A percentile compares a stretch with the other conserved stretches of the same genome.
phyloP scores from a whole-genome alignment of 2,888 invertebrate species.

The Nomada goodeniana region DNA sequence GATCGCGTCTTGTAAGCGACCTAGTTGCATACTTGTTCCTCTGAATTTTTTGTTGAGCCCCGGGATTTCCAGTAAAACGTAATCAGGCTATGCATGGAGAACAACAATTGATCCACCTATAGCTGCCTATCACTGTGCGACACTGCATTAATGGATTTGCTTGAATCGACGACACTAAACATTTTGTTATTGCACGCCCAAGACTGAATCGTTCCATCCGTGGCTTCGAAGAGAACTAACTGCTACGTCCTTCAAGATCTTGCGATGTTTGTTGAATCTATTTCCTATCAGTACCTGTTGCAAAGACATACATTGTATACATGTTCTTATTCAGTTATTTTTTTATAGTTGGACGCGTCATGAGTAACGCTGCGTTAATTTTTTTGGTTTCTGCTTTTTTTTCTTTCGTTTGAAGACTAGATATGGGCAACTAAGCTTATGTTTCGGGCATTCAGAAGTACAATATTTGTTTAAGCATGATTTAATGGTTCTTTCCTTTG shows the following conservation, averaged over 20 bases:
- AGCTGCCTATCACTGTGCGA: neutral
- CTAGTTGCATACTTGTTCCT: slow-evolving; percentile 48
- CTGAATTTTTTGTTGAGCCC: slow-evolving; percentile 53
- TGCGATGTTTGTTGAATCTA: slow-evolving; percentile 9
- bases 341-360: neutral
- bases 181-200: slow-evolving; percentile 37
- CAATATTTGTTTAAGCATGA: neutral
- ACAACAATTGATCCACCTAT: slow-evolving; percentile 5
- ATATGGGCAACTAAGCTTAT: neutral
- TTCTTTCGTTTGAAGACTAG: neutral
- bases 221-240: slow-evolving; percentile 18
- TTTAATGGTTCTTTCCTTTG: neutral
- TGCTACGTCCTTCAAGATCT: slow-evolving; percentile 26
- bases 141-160: slow-evolving; percentile 17
- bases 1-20: slow-evolving; percentile 36
- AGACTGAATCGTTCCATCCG: slow-evolving; percentile 52
- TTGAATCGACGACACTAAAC: slow-evolving; percentile 14
- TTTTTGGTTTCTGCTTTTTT: neutral
- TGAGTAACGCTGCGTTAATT: neutral
- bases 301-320: neutral
- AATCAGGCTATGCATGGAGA: slow-evolving; percentile 3
- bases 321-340: slow-evolving; percentile 2
- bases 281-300: slow-evolving; percentile 21
- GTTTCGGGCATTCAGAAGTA: neutral
- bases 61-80: slow-evolving; percentile 46